Conservation (phyloP, 2,113 vertebrate species). For the Trematocara nigrifrons region DNA sequence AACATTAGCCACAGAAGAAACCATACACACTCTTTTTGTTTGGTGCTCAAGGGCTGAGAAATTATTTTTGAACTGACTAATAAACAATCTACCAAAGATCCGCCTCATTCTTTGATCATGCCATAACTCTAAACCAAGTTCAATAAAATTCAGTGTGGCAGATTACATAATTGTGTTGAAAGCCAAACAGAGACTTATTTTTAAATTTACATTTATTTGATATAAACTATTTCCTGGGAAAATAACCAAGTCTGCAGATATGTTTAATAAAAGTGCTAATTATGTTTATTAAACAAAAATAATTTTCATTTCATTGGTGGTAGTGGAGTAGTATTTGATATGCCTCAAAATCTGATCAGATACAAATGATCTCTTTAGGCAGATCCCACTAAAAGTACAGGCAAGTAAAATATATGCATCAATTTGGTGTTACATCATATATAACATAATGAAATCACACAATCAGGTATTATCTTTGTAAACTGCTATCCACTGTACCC, state of each 20-base stretch:
- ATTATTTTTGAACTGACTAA: neutral
- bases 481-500: neutral
- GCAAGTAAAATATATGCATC: neutral
- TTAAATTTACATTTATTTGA: neutral
- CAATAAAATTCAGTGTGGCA: neutral
- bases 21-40: neutral
- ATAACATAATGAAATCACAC: neutral
- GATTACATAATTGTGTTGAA: neutral
- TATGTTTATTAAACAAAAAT: neutral
- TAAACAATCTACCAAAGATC: neutral
- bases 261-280: neutral
- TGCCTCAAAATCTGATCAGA: neutral
- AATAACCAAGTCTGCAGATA: neutral
- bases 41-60: neutral
- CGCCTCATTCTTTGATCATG: neutral
- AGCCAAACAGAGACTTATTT: neutral
- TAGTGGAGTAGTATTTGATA: neutral
- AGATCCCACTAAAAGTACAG: neutral
- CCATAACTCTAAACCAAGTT: neutral
- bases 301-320: neutral
- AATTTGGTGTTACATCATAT: neutral
- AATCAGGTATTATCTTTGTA: neutral
- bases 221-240: neutral
- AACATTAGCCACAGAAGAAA: neutral
- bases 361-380: neutral